phyloP scores from a whole-genome alignment of 2,888 invertebrate genomes.

The Cyclophora albipunctata region DNA sequence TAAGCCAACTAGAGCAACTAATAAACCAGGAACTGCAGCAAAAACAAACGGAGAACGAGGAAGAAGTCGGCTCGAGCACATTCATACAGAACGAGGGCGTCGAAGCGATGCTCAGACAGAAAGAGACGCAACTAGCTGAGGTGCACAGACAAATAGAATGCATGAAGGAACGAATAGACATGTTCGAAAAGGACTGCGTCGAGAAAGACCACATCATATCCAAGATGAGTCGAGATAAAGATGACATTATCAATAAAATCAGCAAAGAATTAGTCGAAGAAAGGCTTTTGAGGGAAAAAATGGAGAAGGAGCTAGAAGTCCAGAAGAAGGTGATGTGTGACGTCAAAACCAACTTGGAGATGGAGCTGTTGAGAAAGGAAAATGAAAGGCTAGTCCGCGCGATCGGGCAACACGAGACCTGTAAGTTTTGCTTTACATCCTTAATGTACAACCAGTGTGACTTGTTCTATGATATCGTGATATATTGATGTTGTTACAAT shows the following conservation, averaged over 20 bases:
- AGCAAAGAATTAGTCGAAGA: conserved; percentile 38
- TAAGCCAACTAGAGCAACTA: conserved; percentile 33
- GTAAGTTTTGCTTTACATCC: conserved; percentile 35
- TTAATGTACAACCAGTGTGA: not conserved
- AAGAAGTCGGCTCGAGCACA: conserved; percentile 13
- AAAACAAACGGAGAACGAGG: conserved; percentile 26
- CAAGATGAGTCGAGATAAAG: conserved; percentile 30
- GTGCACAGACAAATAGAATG: conserved; percentile 23
- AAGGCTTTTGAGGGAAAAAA: conserved; percentile 29
- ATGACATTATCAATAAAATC: conserved; percentile 30
- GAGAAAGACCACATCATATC: conserved; percentile 20
- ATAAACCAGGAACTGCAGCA: conserved; percentile 31
- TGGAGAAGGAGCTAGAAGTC: conserved; percentile 17
- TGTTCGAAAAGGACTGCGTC: not conserved
- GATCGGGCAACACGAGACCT: conserved; percentile 42
- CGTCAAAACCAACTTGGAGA: conserved; percentile 29
- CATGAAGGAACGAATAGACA: not conserved
- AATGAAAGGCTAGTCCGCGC: conserved; percentile 44
- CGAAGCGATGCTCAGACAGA: conserved; percentile 8
- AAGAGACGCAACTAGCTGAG: conserved; percentile 32
- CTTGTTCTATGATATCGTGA: conserved; percentile 6
- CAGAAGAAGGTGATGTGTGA: conserved; percentile 10
- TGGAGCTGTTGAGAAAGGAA: conserved; percentile 35
- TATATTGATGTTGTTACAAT: not conserved
- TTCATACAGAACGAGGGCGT: no score